These are phyloP conservation scores for Microcebus griseorufus DNA, from an alignment of 2,113 vertebrate species.

Conservation along the genomic window DNA sequence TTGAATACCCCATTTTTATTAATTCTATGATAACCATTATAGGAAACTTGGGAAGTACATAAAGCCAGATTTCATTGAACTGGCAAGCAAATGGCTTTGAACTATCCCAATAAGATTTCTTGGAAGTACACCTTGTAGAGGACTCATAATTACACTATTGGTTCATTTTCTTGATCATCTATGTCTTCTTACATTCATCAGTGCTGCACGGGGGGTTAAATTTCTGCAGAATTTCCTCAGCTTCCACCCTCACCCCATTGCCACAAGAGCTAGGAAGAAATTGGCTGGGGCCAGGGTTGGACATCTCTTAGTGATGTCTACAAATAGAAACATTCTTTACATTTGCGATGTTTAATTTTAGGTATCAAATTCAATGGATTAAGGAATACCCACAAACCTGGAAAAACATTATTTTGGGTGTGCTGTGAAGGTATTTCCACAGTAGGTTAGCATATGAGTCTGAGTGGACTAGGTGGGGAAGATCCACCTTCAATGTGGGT, in stretches of 20 bases:
- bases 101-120: neutral
- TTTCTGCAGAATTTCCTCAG: neutral
- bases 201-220: neutral
- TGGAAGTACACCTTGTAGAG: neutral
- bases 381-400: neutral
- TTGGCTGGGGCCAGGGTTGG: neutral
- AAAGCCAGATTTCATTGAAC: neutral
- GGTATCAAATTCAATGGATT: neutral
- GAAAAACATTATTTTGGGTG: neutral
- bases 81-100: neutral
- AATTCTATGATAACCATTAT: slow-evolving; percentile 5
- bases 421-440: neutral
- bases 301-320: neutral
- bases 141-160: neutral
- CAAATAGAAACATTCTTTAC: neutral
- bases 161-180: neutral
- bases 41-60: neutral
- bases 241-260: neutral
- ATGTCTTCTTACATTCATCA: neutral
- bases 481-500: no score
- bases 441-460: neutral
- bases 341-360: neutral
- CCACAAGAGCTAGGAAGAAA: neutral
- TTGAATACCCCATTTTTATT: neutral
- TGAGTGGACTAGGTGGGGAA: neutral